Base-by-base conservation (phyloP, 2,113 vertebrate genomes). In the Pterocles gutturalis region DNA sequence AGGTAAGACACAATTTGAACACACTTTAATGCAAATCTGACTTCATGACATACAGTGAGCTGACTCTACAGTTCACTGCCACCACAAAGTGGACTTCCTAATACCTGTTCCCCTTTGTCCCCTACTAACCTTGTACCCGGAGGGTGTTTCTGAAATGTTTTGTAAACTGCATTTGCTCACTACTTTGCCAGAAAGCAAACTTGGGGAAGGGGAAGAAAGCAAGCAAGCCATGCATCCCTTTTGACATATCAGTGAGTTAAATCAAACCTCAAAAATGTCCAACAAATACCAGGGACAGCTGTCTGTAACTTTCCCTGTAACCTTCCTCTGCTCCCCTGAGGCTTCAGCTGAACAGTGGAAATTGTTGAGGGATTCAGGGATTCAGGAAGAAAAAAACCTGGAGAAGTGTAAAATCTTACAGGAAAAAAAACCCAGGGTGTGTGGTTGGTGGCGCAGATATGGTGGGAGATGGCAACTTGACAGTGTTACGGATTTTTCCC, bases 131-230 rank as follows among this genome's bases (percentile, higher is more conserved):
- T 76, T 41, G 28, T 28, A 58, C 29, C 15, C n/a, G 53, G 19
- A 66, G 6, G n/a, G 41, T 46, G 34, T 22, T 75, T 65, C 51
- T 38, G 14, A 65, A 15, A 24, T 0, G 1, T 18, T 25, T 45
- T 66, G 24, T 76, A 57, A 29, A 66, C 43, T 76, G 34, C 34
- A 9, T 76, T 75, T 53, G 48, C 41, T 60, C 54, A 26, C 10
- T 60, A 5, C 25, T 58, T 49, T 67, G 43, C 34, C 17, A 45
- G 57, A 46, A 61, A 51, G 7, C 10, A 41, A 76, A 64, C 5
- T 10, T 10, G 13, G 29, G 13, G 28, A 6, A 5, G 5, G 12
- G 10, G 17, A 17, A 45, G 10, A 17, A 43, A n/a, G 5, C 1
- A 14, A 10, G 14, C 16, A 49, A 45, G 24, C 2, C n/a, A 26